Base-by-base conservation (phyloP, 1,140 invertebrate genomes). In the Daktulosphaira vitifoliae region DNA sequence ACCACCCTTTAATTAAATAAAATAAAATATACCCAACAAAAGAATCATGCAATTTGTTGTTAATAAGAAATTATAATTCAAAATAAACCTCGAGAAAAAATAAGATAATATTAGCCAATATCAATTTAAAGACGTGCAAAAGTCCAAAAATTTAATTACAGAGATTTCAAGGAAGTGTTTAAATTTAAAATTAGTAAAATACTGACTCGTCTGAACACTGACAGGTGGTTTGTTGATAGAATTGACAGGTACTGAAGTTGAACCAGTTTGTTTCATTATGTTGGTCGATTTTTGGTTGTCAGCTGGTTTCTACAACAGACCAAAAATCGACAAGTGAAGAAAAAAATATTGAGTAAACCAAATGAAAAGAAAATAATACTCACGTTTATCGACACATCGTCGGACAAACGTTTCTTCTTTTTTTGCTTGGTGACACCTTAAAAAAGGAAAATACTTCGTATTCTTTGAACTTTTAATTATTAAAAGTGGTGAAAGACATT, bases 381-480 rank as follows among this genome's bases (percentile, higher is more conserved):
- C 42, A 62, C 56, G 42, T 62, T 62, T 62, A 62, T 62, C 42
- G 56, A 48, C 56, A 62, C 56, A 25, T 62, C 56, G 56, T 62
- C 56, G 39, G 56, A 62, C 56, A 62, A 62, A 62, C 56, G 56
- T 62, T 62, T 62, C 56, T 62, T 62, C 56, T 62, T 62, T 62
- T 62, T 62, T 62, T 62, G 56, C 42, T 62, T 62, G 9, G 38
- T 62, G 42, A 38, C 56, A 62, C 56, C 56, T 62, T 62, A 62
- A 62, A 62, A 62, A 62, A 62, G 29, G 42, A 62, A 62, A 62
- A 62, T 62, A 62, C 42, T 62, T 33, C 22, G 42, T 59, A 59
- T 62, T 48, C 26, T 62, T 62, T 13, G 39, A 25, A 16, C n/a
- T 16, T 56, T 42, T 7, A 37, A 37, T 37, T 7, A 7, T 37